These are phyloP conservation scores for Pristis pectinata DNA, from an alignment of 2,797 vertebrate species.

Conservation along the genomic window DNA sequence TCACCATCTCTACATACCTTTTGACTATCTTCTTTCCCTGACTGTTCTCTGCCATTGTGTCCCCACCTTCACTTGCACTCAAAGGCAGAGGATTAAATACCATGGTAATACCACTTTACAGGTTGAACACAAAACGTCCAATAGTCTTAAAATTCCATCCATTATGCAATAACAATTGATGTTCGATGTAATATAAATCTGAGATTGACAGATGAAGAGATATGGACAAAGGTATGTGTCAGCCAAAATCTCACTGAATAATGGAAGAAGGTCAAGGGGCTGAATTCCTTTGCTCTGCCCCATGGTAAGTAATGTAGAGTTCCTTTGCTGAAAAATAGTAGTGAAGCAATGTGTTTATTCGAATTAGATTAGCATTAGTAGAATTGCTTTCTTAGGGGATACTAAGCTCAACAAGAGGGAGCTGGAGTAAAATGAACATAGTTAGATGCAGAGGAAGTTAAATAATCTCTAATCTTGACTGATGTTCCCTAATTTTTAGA, in stretches of 20 bases:
- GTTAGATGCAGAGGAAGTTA: neutral
- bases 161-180: neutral
- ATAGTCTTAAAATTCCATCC: neutral
- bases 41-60: neutral
- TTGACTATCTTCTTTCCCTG: neutral
- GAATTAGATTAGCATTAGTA: neutral
- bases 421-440: neutral
- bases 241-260: neutral
- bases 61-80: neutral
- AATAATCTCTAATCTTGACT: no score
- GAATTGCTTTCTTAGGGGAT: neutral
- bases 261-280: neutral
- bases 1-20: neutral
- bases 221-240: no score
- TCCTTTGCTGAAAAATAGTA: neutral
- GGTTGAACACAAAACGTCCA: neutral
- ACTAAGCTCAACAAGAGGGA: neutral
- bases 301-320: neutral
- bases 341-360: neutral
- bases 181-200: no score
- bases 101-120: neutral
- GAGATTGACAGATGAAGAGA: no score
- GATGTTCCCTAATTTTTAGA: no score
- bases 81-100: neutral
- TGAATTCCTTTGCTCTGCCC: neutral